Percentiles rank a stretch among this genome's conserved stretches.
These are phyloP conservation scores for Drosophila oshimai DNA, from an alignment of 1,140 invertebrate genomes.

Conservation along the genomic window DNA sequence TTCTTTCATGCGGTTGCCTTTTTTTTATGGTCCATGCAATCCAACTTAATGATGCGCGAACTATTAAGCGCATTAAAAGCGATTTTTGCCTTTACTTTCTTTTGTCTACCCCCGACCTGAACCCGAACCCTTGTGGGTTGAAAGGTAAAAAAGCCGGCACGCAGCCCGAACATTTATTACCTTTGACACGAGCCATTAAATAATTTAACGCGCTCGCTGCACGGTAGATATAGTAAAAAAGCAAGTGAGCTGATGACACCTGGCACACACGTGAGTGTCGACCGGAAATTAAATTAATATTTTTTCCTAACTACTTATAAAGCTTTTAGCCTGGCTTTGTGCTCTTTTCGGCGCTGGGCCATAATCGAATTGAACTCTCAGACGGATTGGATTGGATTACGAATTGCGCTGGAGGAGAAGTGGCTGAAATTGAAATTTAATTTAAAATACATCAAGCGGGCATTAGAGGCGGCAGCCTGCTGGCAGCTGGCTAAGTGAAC, in stretches of 20 bases:
- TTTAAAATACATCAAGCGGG: constrained; percentile 70
- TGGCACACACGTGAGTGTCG: constrained; percentile 48
- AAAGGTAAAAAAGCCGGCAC: constrained; percentile 12
- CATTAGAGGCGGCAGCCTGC: constrained; percentile 39
- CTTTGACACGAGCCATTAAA: constrained; percentile 76
- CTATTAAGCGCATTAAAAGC: constrained; percentile 74
- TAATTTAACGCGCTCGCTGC: constrained; percentile 53
- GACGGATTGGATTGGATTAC: constrained; percentile 57
- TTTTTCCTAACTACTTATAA: constrained; percentile 48
- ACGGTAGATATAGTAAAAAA: constrained; percentile 30
- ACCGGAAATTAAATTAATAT: constrained; percentile 67
- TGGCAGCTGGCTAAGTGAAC: constrained; percentile 65
- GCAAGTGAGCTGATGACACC: constrained; percentile 23
- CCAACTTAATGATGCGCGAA: constrained; percentile 75
- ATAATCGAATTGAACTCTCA: constrained; percentile 57
- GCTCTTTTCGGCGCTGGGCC: not conserved
- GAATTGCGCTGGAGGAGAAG: constrained; percentile 47
- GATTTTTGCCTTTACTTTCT: constrained; percentile 26
- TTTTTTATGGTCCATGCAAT: constrained; percentile 45
- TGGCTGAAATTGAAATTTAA: constrained; percentile 62
- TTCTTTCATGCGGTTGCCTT: constrained; percentile 1
- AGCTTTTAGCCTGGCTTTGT: constrained; percentile 61
- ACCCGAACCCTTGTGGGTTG: constrained; percentile 30
- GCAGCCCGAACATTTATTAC: constrained; percentile 63
- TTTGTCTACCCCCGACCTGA: not conserved